phyloP scores from a whole-genome alignment of 2,888 invertebrate species.

The Lottia gigantea region DNA sequence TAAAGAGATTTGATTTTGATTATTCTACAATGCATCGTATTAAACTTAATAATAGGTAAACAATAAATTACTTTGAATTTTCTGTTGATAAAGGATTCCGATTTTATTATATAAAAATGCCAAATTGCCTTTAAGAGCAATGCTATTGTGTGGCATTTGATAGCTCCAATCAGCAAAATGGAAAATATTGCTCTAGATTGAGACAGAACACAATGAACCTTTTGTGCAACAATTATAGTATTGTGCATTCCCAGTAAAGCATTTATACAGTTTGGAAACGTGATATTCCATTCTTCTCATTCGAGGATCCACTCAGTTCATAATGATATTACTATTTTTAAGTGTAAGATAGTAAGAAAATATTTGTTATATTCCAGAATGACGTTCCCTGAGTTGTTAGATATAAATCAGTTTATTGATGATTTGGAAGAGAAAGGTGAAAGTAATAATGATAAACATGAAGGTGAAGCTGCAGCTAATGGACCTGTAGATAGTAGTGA shows the following conservation, averaged over 20 bases:
- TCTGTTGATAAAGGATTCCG: not conserved
- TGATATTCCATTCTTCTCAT: too few relatives aligned
- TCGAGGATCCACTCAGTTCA: not conserved
- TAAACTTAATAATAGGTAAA: constrained; percentile 80
- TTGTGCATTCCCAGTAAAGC: too few relatives aligned
- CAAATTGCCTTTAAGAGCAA: too few relatives aligned
- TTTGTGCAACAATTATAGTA: too few relatives aligned
- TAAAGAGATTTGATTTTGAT: constrained; percentile 91
- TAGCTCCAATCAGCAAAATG: too few relatives aligned
- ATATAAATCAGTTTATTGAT: constrained; percentile 80
- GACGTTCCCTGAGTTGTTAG: constrained; percentile 82
- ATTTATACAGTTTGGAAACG: too few relatives aligned
- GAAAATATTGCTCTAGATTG: too few relatives aligned
- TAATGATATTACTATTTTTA: constrained; percentile 22
- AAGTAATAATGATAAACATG: constrained; percentile 15
- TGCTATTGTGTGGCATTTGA: too few relatives aligned
- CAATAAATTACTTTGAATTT: not conserved
- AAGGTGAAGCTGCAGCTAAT: constrained; percentile 24
- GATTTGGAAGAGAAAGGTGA: constrained; percentile 36
- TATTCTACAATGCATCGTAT: constrained; percentile 85
- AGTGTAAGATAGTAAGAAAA: not conserved
- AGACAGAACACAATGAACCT: too few relatives aligned
- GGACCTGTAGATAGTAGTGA: constrained; percentile 40
- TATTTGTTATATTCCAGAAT: constrained; percentile 73
- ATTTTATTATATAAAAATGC: too few relatives aligned